Base-by-base conservation (phyloP, 2,113 vertebrate species). In the Phrynosoma blainvillii region DNA sequence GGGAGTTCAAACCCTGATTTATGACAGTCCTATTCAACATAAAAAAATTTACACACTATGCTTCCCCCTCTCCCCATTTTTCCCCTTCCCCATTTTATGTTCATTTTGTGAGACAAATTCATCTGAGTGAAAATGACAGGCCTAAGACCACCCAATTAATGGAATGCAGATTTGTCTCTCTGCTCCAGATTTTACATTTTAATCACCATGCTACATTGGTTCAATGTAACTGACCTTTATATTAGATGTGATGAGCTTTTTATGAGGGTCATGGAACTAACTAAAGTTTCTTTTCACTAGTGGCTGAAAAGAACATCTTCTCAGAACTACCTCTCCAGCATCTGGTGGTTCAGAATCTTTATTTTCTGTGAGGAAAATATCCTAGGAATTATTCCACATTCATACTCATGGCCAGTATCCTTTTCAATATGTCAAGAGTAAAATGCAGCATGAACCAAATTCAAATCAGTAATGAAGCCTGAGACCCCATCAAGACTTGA, bases 261-360 rank as follows among this genome's bases (percentile, higher is more conserved):
- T 84, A 36, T 85, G 25, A 47, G 40, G 62, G 56, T 12, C 85
- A 73, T 4, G 25, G 56, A 54, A 89, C 79, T 88, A 82, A 68
- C 73, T 87, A 0, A 0, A 0, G 0, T 66, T 86, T 73, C 7
- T 52, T 83, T n/a, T 77, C 0, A 4, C 82, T 36, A 0, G 5
- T 23, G 2, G 81, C 54, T 8, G 74, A 42, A 65, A 13, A 85
- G 6, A 25, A 0, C 0, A 14, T 68, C 73, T 84, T 79, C 87
- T 84, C 77, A 47, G 76, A 80, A 0, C 23, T 85, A 0, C 36
- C 62, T 82, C 10, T 56, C 42, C 20, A 76, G 12, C 4, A 3
- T 47, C 59, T 74, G 2, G 12, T 54, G 70, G 32, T 87, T 76
- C 84, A 84, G 36, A 16, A 68, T 54, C 52, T 87, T 87, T 86